A percentile compares a stretch with the other conserved stretches of the same genome.
phyloP scores from a whole-genome alignment of 2,888 invertebrate genomes.

The Epirrita christyi region DNA sequence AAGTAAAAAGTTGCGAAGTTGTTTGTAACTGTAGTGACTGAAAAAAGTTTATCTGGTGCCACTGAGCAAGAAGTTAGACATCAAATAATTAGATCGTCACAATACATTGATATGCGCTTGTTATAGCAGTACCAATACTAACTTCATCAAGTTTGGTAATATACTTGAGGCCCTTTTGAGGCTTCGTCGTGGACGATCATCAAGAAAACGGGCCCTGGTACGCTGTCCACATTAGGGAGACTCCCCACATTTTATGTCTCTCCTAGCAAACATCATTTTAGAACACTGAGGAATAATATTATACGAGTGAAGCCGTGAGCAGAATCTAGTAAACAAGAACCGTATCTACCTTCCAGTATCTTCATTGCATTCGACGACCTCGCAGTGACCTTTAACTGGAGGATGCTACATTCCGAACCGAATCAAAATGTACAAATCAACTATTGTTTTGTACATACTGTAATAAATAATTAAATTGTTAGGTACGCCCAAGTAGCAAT shows the following conservation, averaged over 20 bases:
- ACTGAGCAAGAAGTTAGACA: too few relatives aligned
- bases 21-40: neutral
- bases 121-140: too few relatives aligned
- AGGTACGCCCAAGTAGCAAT: constrained; percentile 38
- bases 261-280: too few relatives aligned
- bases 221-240: too few relatives aligned
- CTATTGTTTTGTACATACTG: constrained; percentile 54
- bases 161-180: too few relatives aligned
- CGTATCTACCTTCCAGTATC: constrained; percentile 50
- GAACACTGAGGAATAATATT: neutral
- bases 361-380: constrained; percentile 61
- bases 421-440: constrained; percentile 61
- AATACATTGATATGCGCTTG: too few relatives aligned
- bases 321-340: constrained; percentile 14
- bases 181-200: too few relatives aligned
- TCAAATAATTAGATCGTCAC: too few relatives aligned
- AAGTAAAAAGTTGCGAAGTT: neutral
- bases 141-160: too few relatives aligned
- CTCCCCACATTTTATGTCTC: too few relatives aligned
- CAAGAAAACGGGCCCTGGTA: too few relatives aligned
- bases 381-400: constrained; percentile 69
- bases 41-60: too few relatives aligned
- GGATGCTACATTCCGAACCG: constrained; percentile 77
- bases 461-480: constrained; percentile 39
- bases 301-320: constrained; percentile 3